Evolutionary conservation across 2,113 vertebrate genomes (phyloP).

Genomic region (Macquaria ambigua): DNA sequence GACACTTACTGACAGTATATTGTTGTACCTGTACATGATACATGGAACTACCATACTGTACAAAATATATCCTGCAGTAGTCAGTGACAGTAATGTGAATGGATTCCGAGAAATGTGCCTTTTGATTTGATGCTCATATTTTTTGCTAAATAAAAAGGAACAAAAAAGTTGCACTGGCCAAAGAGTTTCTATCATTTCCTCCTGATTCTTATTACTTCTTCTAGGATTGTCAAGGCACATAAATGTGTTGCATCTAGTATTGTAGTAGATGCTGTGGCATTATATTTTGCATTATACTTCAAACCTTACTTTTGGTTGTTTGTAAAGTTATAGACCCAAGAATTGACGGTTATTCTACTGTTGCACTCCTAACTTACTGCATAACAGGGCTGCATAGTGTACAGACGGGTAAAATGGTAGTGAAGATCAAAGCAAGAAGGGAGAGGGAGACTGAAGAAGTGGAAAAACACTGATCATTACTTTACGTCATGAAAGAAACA

Average conservation of each 20-base stretch:
- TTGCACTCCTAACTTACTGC: not conserved
- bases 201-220: not conserved
- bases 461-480: not conserved
- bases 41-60: not conserved
- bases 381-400: not conserved
- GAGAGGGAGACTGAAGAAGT: not conserved
- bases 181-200: not conserved
- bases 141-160: not conserved
- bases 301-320: not conserved
- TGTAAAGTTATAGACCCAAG: not conserved
- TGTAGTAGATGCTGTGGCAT: not conserved
- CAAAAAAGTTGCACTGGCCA: not conserved
- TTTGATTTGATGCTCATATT: constrained; percentile 1
- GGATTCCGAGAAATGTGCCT: not conserved
- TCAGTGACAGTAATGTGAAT: not conserved
- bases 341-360: not conserved
- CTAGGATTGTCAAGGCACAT: not conserved
- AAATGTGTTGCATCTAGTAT: not conserved
- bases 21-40: not conserved
- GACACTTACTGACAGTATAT: not conserved
- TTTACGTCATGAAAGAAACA: not conserved
- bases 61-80: not conserved
- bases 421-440: not conserved
- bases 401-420: not conserved
- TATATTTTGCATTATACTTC: not conserved